Percentiles rank a stretch among this genome's conserved stretches.
These are phyloP conservation scores for Drosophila seclusa DNA, from an alignment of 2,888 invertebrate genomes.

Conservation along the genomic window DNA sequence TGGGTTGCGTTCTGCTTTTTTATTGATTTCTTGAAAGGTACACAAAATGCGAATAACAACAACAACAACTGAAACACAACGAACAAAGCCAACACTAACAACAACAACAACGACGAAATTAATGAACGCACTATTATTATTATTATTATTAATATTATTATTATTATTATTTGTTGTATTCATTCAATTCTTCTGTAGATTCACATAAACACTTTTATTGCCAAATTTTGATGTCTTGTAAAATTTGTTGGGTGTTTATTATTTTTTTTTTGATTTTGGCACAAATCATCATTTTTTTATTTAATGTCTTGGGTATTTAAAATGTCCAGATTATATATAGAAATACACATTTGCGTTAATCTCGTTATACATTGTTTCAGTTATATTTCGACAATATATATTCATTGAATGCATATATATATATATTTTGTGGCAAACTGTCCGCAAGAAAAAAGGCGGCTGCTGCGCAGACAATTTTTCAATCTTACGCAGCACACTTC, in stretches of 20 bases:
- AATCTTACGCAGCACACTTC: conserved; percentile 53
- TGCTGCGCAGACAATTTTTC: conserved; percentile 72
- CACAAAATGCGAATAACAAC: conserved; percentile 81
- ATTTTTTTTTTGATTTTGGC: conserved; percentile 22
- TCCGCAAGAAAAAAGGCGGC: conserved; percentile 67
- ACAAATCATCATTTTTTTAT: conserved; percentile 17
- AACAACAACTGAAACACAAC: conserved; percentile 52
- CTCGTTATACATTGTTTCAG: conserved; percentile 7
- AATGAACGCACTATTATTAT: conserved; percentile 31
- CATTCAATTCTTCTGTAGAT: conserved; percentile 4
- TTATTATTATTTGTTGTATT: not conserved
- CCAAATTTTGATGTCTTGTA: conserved; percentile 9
- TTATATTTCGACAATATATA: conserved; percentile 1
- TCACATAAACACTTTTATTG: conserved; percentile 29
- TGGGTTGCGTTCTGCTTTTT: conserved; percentile 73
- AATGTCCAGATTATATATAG: not conserved
- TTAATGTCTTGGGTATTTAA: conserved; percentile 10
- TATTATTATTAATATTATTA: conserved; percentile 2
- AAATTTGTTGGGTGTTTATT: not conserved
- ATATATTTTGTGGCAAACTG: conserved; percentile 44
- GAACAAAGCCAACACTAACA: conserved; percentile 61
- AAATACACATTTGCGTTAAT: conserved; percentile 2
- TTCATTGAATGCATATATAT: not conserved
- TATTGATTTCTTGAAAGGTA: conserved; percentile 84
- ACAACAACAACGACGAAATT: conserved; percentile 16